These are phyloP conservation scores for Alexandromys fortis DNA, from an alignment of 2,113 vertebrate species.

Conservation along the genomic window DNA sequence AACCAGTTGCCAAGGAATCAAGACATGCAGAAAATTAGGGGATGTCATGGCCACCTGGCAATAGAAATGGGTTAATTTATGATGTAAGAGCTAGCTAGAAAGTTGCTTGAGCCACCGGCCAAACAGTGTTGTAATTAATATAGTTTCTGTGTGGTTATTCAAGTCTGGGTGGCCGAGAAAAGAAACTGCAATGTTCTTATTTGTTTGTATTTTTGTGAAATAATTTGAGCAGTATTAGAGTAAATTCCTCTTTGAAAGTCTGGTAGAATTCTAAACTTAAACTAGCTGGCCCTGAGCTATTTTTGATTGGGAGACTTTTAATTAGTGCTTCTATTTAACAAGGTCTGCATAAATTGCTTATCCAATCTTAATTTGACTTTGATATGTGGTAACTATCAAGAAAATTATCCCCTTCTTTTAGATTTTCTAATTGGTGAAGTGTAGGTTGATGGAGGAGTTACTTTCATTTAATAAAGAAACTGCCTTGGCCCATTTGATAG, in stretches of 20 bases:
- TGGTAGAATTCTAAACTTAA: not conserved
- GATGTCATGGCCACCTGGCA: no score
- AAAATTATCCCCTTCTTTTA: not conserved
- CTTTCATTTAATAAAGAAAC: no score
- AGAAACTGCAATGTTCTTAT: not conserved
- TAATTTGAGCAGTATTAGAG: not conserved
- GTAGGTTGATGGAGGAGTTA: no score
- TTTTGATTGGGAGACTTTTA: not conserved
- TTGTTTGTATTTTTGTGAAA: not conserved
- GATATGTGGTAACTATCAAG: not conserved
- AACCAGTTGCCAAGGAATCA: no score
- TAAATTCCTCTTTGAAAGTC: not conserved
- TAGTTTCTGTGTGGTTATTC: no score
- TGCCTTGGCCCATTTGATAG: no score
- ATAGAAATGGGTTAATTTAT: no score
- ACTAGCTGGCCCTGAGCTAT: not conserved
- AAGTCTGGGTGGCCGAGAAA: no score
- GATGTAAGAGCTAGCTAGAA: no score
- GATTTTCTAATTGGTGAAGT: not conserved
- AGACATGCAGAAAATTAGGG: no score
- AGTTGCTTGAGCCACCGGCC: no score
- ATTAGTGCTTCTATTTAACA: not conserved
- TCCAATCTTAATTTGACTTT: not conserved
- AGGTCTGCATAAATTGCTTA: not conserved
- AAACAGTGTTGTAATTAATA: no score